These are phyloP conservation scores for Labeo calbasu DNA, from an alignment of 2,797 vertebrate genomes.

Conservation along the genomic window DNA sequence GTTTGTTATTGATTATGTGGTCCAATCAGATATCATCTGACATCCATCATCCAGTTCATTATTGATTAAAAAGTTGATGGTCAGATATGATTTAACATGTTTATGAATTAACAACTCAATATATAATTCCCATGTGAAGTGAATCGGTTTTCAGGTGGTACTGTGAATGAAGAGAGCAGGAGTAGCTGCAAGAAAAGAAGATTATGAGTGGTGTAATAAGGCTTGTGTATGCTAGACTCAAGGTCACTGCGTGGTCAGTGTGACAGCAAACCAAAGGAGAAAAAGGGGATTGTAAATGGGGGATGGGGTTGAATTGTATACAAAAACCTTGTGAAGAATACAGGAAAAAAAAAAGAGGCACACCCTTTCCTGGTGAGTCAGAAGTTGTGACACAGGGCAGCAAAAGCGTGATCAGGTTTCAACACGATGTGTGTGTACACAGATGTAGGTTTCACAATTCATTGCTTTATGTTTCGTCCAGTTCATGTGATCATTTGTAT, in stretches of 20 bases:
- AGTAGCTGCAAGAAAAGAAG: slow-evolving; percentile 42
- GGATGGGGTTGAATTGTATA: background rate
- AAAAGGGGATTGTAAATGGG: background rate
- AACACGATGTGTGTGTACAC: slow-evolving; percentile 55
- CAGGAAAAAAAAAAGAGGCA: slow-evolving; percentile 19
- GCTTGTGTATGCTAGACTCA: slow-evolving; percentile 16
- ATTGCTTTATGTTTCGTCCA: background rate
- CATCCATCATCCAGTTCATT: background rate
- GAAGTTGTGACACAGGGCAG: slow-evolving; percentile 64
- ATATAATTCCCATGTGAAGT: background rate
- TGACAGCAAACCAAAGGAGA: background rate
- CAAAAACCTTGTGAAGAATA: background rate
- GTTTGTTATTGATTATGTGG: background rate
- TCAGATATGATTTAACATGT: background rate
- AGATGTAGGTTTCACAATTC: slow-evolving; percentile 12
- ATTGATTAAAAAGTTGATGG: slow-evolving; percentile 6
- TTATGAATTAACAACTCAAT: background rate
- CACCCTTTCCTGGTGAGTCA: slow-evolving; percentile 64
- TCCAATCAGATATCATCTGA: background rate
- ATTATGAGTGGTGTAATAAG: slow-evolving; percentile 37
- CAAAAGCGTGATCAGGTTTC: slow-evolving; percentile 59
- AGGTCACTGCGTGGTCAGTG: slow-evolving; percentile 28
- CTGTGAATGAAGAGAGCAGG: slow-evolving; percentile 35
- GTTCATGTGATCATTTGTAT: background rate
- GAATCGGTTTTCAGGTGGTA: background rate